Evolutionary conservation across 2,113 vertebrate genomes (phyloP), one percentile per base, ranked within the genome.

Genomic region (Abramis brama): DNA sequence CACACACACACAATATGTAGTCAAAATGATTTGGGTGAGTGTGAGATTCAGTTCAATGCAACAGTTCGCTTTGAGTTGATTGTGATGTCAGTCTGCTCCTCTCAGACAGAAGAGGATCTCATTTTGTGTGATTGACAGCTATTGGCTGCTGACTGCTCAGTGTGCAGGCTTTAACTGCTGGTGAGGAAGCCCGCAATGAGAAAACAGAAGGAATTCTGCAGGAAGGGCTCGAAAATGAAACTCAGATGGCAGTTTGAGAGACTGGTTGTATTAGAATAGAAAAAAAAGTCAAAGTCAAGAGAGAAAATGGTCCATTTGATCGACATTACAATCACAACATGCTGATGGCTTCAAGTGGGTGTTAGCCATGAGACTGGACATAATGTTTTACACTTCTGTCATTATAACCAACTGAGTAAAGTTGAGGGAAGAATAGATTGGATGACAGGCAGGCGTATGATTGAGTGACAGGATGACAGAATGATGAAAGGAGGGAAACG

Each of bases 71-170:
- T 84, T 11, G 36, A 74, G 27, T 81, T 66, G 33, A 82, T 17
- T 55, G 73, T 75, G 80, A 86, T 83, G 60, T 77, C 79, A 77
- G 77, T 85, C 82, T 60, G 47, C 59, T 33, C 25, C 45, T 52
- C 79, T 82, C 79, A 82, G 79, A 86, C 57, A 85, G 57, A 33
- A 76, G 25, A 71, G 33, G 23, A 85, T 86, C 82, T 66, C 77
- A 86, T 86, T 82, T 85, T 50, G 71, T 81, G 83, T 89, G 88
- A 86, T 73, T 74, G 77, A 84, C 86, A 82, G 84, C 73, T 86
- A 86, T 88, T 77, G 85, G 84, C 82, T 84, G 55, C 84, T 64
- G 55, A 86, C 80, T 50, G 76, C 85, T 50, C 76, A 74, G 82
- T 59, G 45, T 84, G 64, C 21, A 25, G 27, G 80, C 75, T 79